Percentiles rank a stretch among this genome's conserved stretches.
Conservation (phyloP, 2,113 vertebrate species). For the Sphaerodactylus townsendi region DNA sequence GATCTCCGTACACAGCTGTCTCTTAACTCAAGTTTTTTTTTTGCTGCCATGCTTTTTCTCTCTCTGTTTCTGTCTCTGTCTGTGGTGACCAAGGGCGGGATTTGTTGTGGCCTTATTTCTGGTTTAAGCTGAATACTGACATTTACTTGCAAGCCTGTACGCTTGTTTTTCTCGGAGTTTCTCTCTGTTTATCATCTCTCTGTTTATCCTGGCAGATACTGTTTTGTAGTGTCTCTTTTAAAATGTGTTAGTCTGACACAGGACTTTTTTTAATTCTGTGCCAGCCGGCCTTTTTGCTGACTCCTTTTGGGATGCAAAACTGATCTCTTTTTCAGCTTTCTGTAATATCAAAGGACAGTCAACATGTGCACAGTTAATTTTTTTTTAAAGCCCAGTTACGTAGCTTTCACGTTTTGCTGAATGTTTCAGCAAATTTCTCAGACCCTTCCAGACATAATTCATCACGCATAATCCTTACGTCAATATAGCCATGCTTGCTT, state of each 20-base stretch:
- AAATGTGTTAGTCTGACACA: constrained; percentile 36
- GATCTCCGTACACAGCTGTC: constrained; percentile 24
- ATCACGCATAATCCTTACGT: constrained; percentile 40
- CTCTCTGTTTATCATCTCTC: constrained; percentile 28
- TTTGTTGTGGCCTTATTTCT: constrained; percentile 82
- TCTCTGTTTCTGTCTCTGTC: not conserved
- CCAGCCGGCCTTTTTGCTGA: constrained; percentile 49
- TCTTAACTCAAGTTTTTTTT: constrained; percentile 49
- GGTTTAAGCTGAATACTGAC: constrained; percentile 71
- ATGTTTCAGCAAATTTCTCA: constrained; percentile 52
- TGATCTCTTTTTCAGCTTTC: constrained; percentile 23
- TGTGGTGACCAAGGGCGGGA: constrained; percentile 74
- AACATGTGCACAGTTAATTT: constrained; percentile 1
- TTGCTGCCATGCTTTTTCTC: constrained; percentile 70
- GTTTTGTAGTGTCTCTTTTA: constrained; percentile 53
- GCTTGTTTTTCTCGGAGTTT: too few species aligned
- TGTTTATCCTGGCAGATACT: constrained; percentile 45
- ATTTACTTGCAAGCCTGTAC: constrained; percentile 68
- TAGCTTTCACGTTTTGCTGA: constrained; percentile 51
- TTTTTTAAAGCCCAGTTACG: constrained; percentile 28
- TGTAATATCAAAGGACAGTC: constrained; percentile 45
- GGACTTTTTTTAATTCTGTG: constrained; percentile 48
- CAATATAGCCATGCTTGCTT: constrained; percentile 57
- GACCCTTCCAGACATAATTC: constrained; percentile 46
- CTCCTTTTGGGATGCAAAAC: constrained; percentile 48